Percentiles rank a stretch among this genome's conserved stretches.
phyloP scores from a whole-genome alignment of 2,113 vertebrate genomes.

The Meleagris gallopavo region DNA sequence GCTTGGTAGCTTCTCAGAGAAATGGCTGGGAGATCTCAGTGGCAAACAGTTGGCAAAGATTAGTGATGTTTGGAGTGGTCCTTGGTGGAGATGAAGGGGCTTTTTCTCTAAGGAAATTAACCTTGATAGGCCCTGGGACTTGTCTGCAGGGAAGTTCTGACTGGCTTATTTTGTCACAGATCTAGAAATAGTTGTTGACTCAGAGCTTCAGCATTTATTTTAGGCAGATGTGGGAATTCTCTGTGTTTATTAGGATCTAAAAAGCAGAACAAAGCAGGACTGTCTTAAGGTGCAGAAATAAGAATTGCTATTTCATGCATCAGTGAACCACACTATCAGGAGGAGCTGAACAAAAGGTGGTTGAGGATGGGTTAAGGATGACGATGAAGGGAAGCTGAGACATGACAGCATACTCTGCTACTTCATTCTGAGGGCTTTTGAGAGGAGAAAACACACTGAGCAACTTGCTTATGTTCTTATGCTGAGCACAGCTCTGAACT shows the following conservation, averaged over 20 bases:
- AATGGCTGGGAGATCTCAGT: not conserved
- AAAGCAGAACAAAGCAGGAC: not conserved
- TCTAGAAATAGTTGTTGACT: not conserved
- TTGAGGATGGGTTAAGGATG: not conserved
- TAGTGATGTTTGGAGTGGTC: not conserved
- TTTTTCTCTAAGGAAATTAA: not conserved
- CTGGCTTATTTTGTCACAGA: not conserved
- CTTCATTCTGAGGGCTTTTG: accelerated
- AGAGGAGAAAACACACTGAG: not conserved
- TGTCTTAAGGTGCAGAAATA: not conserved
- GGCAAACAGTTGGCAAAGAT: not conserved
- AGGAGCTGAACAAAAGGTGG: not conserved
- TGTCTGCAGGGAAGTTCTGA: not conserved
- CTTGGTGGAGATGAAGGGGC: not conserved
- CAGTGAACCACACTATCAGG: not conserved
- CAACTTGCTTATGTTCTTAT: not conserved
- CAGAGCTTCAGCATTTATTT: not conserved
- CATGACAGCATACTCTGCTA: too few species aligned
- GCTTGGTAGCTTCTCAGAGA: not conserved
- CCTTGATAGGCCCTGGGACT: not conserved
- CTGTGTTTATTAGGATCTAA: not conserved
- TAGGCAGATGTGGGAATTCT: not conserved
- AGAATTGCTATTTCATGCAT: not conserved
- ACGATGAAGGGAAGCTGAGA: not conserved
- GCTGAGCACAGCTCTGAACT: not conserved